Evolutionary conservation across 2,797 vertebrate genomes (phyloP), one percentile per base, ranked within the genome.

Genomic region (Xerus rutilus): DNA sequence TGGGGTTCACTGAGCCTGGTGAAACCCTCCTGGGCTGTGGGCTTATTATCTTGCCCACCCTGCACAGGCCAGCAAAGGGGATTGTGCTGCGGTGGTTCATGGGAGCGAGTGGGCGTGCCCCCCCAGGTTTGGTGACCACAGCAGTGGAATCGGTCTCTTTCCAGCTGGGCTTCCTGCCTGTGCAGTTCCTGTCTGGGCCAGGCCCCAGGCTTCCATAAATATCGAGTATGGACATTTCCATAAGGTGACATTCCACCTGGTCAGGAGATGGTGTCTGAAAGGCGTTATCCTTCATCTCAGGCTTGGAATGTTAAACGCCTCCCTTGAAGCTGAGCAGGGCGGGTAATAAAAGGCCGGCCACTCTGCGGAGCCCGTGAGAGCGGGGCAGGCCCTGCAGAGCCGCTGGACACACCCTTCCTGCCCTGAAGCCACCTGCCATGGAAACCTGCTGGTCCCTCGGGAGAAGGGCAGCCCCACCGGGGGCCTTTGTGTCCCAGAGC

Each of bases 211-310:
- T 39, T 35, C 1, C 2, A 2, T 49, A 7, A 30, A 23, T 45
- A 9, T 20, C 7, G 1, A 23, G 25, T 57, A 10, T 12, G 17
- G 0, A 13, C 1, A 15, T 74, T 32, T 39, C 59, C n/a, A 7
- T 3, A 0, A 0, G 14, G 49, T 9, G 0, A 14, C 65, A 4
- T 30, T 35, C 89, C 30, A 1, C 0, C 0, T 3, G 15, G 39
- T 45, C 85, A 21, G 20, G 0, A 54, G 91, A 70, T 28, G 32
- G 3, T 0, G 45, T 52, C 32, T 32, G 81, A 39, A 32, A 18
- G 32, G 0, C 1, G 7, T 59, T 87, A 64, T 52, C 73, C 62
- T 28, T 30, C 43, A 18, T 86, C 87, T 59, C 45, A 0, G 45
- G 21, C 78, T 81, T 52, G 67, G 90, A 86, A 79, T 86, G 74